Conservation (phyloP, 2,888 invertebrate genomes). For the Trachelus troglodyta region DNA sequence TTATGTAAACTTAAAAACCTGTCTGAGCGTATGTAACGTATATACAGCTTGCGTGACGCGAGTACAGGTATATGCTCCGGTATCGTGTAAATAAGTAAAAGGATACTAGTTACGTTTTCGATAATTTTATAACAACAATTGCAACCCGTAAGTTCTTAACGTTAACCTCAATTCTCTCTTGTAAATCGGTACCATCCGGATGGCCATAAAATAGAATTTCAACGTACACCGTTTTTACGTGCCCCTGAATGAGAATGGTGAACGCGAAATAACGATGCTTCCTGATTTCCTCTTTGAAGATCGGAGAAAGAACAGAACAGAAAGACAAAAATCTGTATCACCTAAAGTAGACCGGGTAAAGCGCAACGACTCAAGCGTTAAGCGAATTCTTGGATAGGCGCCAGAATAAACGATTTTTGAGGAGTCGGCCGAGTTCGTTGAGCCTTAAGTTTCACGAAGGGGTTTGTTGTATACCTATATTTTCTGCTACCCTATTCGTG, state of each 20-base stretch:
- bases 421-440: background rate
- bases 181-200: background rate
- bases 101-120: background rate
- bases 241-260: background rate
- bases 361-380: conserved; percentile 17
- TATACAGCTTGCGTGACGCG: background rate
- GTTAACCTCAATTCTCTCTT: background rate
- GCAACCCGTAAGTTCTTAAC: background rate
- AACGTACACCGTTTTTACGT: background rate
- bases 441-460: background rate
- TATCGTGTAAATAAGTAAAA: background rate
- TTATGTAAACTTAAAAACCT: background rate
- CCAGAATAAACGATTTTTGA: conserved; percentile 31
- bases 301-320: background rate
- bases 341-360: background rate
- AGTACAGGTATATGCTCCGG: background rate
- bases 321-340: background rate
- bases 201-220: background rate
- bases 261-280: background rate
- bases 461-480: background rate
- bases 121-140: background rate
- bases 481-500: background rate
- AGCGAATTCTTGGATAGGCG: conserved; percentile 36
- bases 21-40: background rate
- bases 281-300: background rate